phyloP scores from a whole-genome alignment of 2,888 invertebrate genomes.

The Cacoxenus indagator region DNA sequence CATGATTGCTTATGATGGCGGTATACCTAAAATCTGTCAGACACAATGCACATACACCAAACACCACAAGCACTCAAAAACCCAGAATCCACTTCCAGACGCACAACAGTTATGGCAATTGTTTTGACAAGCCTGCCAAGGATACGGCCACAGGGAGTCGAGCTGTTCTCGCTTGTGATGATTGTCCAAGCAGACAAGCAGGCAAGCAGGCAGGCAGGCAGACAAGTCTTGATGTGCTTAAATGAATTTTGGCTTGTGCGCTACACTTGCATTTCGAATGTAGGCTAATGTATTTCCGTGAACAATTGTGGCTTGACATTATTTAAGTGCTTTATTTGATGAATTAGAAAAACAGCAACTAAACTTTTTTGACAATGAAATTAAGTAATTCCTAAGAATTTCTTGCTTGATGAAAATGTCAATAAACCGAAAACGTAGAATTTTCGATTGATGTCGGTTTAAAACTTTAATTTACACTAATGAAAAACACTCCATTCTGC shows the following conservation, averaged over 20 bases:
- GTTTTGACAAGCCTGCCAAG: conserved; percentile 52
- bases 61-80: conserved; percentile 22
- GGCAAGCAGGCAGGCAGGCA: background rate
- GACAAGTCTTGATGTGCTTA: conserved; percentile 1
- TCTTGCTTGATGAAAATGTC: no score
- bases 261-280: no score
- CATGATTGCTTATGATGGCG: conserved; percentile 46
- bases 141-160: conserved; percentile 36
- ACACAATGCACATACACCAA: conserved; percentile 27
- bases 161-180: conserved; percentile 1
- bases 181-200: conserved; percentile 8
- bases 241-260: background rate
- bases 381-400: no score
- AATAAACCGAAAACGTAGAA: no score
- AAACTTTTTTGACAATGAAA: no score
- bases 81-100: background rate
- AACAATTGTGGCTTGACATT: no score
- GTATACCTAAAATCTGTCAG: conserved; percentile 15
- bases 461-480: no score
- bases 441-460: no score
- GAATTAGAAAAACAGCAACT: no score
- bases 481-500: no score
- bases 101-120: conserved; percentile 50
- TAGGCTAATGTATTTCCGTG: no score
- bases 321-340: no score